Evolutionary conservation across 2,888 invertebrate species (phyloP).

Genomic region (Heliconius charithonia): DNA sequence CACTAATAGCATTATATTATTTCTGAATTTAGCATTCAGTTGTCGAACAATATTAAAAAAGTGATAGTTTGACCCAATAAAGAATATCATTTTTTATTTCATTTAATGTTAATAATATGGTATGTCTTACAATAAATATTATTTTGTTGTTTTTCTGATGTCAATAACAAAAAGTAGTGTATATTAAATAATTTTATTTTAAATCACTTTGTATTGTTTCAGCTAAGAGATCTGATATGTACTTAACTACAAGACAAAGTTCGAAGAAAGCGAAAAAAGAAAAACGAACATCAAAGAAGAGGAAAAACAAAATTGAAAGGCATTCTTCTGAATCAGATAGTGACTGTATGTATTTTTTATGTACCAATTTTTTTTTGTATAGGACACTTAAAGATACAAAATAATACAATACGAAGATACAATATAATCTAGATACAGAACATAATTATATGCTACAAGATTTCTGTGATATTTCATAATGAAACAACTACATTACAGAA

Average conservation of each 20-base stretch:
- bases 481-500: not conserved
- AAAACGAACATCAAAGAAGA: conserved; percentile 84
- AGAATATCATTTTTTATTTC: too few relatives aligned
- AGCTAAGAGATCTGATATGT: conserved; percentile 90
- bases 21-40: not conserved
- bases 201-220: conserved; percentile 43
- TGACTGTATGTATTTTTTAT: conserved; percentile 64
- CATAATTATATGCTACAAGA: too few relatives aligned
- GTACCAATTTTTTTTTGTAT: not conserved
- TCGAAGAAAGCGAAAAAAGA: conserved; percentile 75
- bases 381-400: not conserved
- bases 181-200: too few relatives aligned
- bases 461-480: too few relatives aligned
- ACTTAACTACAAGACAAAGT: conserved; percentile 83
- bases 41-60: not conserved
- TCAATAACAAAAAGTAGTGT: too few relatives aligned
- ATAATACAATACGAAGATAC: not conserved
- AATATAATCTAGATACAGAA: conserved; percentile 15
- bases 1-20: too few relatives aligned
- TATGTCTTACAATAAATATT: too few relatives aligned
- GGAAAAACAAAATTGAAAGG: conserved; percentile 85
- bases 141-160: too few relatives aligned
- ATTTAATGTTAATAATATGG: too few relatives aligned
- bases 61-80: too few relatives aligned
- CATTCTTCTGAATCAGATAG: conserved; percentile 78